These are phyloP conservation scores for Tholera decimalis DNA, from an alignment of 2,888 invertebrate species.

Conservation along the genomic window DNA sequence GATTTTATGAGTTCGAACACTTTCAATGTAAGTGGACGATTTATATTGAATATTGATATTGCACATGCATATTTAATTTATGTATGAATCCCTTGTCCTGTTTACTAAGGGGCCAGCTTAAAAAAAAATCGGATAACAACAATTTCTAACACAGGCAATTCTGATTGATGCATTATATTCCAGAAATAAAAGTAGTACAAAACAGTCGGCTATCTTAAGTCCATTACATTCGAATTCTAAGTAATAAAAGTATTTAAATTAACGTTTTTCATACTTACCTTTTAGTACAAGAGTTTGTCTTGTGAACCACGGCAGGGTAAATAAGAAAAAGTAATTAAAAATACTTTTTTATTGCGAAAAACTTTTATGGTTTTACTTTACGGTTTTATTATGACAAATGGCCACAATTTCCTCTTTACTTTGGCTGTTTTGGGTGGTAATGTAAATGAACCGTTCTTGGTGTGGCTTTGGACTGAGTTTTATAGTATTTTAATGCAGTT, in stretches of 20 bases:
- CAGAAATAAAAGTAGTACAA: too few relatives aligned
- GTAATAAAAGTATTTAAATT: constrained; percentile 30
- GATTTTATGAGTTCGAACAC: too few relatives aligned
- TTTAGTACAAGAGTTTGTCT: constrained; percentile 43
- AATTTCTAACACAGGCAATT: too few relatives aligned
- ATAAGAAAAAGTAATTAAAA: constrained; percentile 65
- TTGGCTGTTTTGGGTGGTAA: constrained; percentile 37
- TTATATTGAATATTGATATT: too few relatives aligned
- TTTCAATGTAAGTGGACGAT: too few relatives aligned
- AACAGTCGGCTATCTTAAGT: not conserved
- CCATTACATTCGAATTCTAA: too few relatives aligned
- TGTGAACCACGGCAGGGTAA: constrained; percentile 46
- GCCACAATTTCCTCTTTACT: constrained; percentile 53
- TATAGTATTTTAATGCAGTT: constrained; percentile 4
- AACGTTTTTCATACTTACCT: constrained; percentile 31
- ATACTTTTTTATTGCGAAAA: constrained; percentile 60
- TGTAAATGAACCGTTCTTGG: constrained; percentile 35
- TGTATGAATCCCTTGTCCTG: too few relatives aligned
- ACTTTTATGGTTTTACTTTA: constrained; percentile 55
- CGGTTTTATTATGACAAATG: constrained; percentile 67
- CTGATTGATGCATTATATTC: too few relatives aligned
- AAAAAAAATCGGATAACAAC: too few relatives aligned
- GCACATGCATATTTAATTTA: too few relatives aligned
- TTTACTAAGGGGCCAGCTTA: too few relatives aligned
- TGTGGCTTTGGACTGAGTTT: constrained; percentile 10